phyloP scores from a whole-genome alignment of 2,888 invertebrate genomes.

The Hydrotaea diabolus region DNA sequence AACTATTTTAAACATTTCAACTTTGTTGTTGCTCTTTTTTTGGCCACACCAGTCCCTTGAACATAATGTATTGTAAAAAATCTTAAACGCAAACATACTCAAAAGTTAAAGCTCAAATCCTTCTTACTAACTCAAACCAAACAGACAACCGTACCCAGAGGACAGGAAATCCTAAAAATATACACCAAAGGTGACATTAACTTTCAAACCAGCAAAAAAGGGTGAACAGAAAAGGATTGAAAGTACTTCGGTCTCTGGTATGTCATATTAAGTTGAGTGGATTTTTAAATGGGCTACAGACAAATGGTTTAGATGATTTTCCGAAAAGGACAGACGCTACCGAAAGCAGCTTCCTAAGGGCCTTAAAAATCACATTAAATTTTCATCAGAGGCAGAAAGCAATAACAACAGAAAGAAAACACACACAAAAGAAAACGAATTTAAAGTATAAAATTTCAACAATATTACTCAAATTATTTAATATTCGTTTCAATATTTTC shows the following conservation, averaged over 20 bases:
- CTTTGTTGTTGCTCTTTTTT: not conserved
- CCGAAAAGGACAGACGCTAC: not conserved
- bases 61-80: not conserved
- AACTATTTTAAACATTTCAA: not conserved
- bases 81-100: slow-evolving; percentile 10
- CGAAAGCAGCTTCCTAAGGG: not conserved
- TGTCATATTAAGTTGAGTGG: not conserved
- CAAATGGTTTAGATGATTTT: not conserved
- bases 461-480: not conserved
- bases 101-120: not conserved
- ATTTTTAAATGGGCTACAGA: not conserved
- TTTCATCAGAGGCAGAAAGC: not conserved
- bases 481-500: no score
- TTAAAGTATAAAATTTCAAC: not conserved
- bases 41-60: not conserved
- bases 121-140: not conserved
- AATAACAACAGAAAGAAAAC: not conserved
- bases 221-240: not conserved
- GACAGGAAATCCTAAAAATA: slow-evolving; percentile 16
- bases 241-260: not conserved
- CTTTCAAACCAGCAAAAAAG: not conserved
- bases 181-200: slow-evolving; percentile 6
- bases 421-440: not conserved
- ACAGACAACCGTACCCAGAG: not conserved
- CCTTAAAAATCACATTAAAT: not conserved